Percentiles rank a stretch among this genome's conserved stretches.
Evolutionary conservation across 2,113 vertebrate species (phyloP).

Genomic region (Amblyopsis rosae): DNA sequence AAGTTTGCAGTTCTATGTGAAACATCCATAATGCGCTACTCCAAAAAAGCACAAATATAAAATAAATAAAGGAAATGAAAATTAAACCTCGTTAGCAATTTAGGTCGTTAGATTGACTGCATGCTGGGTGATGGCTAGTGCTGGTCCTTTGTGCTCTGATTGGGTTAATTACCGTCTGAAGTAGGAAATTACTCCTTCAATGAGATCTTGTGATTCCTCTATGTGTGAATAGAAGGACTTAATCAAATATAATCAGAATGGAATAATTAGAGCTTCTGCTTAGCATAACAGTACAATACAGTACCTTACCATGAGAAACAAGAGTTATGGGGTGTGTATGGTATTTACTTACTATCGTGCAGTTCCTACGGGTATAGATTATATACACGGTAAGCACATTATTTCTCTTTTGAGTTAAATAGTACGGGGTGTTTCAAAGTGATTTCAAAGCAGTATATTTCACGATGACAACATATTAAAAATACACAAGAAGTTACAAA

Average conservation of each 20-base stretch:
- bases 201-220: conserved; percentile 57
- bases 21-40: neutral
- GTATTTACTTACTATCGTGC: neutral
- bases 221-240: conserved; percentile 47
- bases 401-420: too few relatives aligned
- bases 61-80: conserved; percentile 34
- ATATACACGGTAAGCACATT: too few relatives aligned
- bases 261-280: conserved; percentile 62
- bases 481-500: too few relatives aligned
- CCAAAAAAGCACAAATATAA: neutral
- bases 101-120: conserved; percentile 34
- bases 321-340: conserved; percentile 34
- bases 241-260: conserved; percentile 64
- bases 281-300: conserved; percentile 36
- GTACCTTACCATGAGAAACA: neutral
- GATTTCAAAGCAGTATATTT: too few relatives aligned
- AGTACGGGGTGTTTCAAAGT: too few relatives aligned
- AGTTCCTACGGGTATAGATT: too few relatives aligned
- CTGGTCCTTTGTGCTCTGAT: conserved; percentile 61
- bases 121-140: conserved; percentile 56
- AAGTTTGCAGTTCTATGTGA: conserved; percentile 2
- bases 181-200: conserved; percentile 65
- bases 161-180: conserved; percentile 70
- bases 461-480: too few relatives aligned
- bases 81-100: conserved; percentile 55